These are phyloP conservation scores for Epistrophe eligans DNA, from an alignment of 2,888 invertebrate species.

Conservation along the genomic window DNA sequence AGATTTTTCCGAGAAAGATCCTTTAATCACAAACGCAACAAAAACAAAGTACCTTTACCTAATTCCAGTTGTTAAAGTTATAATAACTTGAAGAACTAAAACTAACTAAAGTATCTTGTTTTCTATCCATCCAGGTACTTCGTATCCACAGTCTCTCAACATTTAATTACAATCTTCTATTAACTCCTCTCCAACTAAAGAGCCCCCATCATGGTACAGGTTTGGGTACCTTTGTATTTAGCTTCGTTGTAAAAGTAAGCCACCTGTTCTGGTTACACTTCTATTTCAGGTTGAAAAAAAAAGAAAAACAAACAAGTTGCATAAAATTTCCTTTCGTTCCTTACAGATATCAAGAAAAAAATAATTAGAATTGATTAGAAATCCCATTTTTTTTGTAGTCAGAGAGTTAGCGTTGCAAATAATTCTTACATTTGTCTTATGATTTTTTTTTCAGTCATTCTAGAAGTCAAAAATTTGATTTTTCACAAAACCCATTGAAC, in stretches of 20 bases:
- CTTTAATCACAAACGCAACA: too few species aligned
- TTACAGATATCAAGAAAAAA: neutral
- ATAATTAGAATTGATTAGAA: conserved; percentile 8
- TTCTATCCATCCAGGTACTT: neutral
- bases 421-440: too few species aligned
- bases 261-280: neutral
- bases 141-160: neutral
- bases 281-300: neutral
- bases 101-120: neutral
- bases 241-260: neutral
- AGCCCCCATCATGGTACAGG: too few species aligned
- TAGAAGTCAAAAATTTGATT: too few species aligned
- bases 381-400: neutral
- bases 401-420: neutral
- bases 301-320: neutral
- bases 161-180: conserved; percentile 22
- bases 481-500: too few species aligned
- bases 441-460: too few species aligned
- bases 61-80: neutral
- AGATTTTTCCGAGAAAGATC: too few species aligned
- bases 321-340: neutral
- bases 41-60: too few species aligned
- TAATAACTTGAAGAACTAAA: neutral
- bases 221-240: neutral
- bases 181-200: neutral